These are phyloP conservation scores for Drosophila sucinea DNA, from an alignment of 1,140 invertebrate species.

Conservation along the genomic window DNA sequence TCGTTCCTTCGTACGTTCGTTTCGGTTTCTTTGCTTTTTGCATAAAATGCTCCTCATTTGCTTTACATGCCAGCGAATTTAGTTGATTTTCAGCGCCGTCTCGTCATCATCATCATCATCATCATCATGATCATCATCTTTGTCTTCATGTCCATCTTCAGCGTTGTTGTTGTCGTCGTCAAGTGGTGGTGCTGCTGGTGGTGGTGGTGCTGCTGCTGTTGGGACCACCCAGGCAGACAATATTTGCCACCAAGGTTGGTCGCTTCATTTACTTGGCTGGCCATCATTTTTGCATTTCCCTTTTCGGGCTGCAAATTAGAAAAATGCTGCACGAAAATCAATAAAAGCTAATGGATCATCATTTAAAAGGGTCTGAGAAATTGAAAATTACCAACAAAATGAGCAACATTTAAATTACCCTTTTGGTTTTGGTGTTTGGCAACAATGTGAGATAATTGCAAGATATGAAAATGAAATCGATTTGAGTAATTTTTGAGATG, in stretches of 20 bases:
- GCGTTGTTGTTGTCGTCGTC: neutral
- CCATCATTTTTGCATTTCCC: constrained; percentile 41
- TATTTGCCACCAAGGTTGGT: constrained; percentile 61
- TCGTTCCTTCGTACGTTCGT: constrained; percentile 17
- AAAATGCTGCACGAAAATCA: constrained; percentile 57
- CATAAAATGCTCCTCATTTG: constrained; percentile 77
- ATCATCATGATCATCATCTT: neutral
- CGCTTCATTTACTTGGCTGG: constrained; percentile 4
- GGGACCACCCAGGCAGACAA: constrained; percentile 54
- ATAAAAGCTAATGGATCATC: constrained; percentile 57
- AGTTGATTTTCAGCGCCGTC: constrained; percentile 59
- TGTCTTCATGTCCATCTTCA: constrained; percentile 6
- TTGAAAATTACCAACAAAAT: neutral
- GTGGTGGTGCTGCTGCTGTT: constrained; percentile 4
- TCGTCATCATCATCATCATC: constrained; percentile 23
- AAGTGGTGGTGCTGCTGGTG: constrained; percentile 1
- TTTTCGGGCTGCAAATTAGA: constrained; percentile 59
- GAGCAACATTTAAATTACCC: neutral
- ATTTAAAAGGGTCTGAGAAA: constrained; percentile 39
- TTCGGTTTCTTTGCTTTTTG: constrained; percentile 55
- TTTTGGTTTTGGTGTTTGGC: constrained; percentile 14
- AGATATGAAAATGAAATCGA: neutral
- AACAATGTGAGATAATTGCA: constrained; percentile 57
- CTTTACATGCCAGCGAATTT: constrained; percentile 72
- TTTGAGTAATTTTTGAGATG: too few relatives aligned